A percentile compares a stretch with the other conserved stretches of the same genome.
phyloP scores from a whole-genome alignment of 2,888 invertebrate genomes.

The Lydus trimaculatus region DNA sequence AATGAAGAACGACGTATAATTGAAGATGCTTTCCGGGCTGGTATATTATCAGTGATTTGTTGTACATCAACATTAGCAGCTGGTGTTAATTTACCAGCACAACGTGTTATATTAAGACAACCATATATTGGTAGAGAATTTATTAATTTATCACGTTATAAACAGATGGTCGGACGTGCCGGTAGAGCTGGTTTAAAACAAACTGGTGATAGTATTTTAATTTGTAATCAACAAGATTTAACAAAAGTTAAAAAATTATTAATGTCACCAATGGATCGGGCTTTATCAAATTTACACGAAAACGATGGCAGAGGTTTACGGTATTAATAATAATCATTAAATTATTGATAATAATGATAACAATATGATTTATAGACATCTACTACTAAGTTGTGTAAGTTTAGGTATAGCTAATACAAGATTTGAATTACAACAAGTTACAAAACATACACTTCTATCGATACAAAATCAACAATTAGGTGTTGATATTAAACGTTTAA shows the following conservation, averaged over 20 bases:
- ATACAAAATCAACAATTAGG: conserved; percentile 64
- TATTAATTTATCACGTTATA: conserved; percentile 80
- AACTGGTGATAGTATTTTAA: conserved; percentile 87
- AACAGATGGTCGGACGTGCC: conserved; percentile 96
- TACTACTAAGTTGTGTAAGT: conserved; percentile 75
- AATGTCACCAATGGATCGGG: conserved; percentile 73
- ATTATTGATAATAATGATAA: not conserved
- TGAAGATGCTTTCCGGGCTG: conserved; percentile 85
- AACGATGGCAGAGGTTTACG: conserved; percentile 64
- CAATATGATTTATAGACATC: conserved; percentile 56
- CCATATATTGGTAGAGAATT: conserved; percentile 82
- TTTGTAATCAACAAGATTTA: conserved; percentile 71
- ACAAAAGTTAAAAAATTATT: conserved; percentile 66
- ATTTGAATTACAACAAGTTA: conserved; percentile 63
- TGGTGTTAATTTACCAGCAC: conserved; percentile 95
- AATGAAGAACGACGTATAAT: conserved; percentile 84
- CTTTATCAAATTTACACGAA: conserved; percentile 66
- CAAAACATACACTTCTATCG: conserved; percentile 69
- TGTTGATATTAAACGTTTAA: conserved; percentile 58
- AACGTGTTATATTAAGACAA: conserved; percentile 83
- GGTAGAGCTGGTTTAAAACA: conserved; percentile 88
- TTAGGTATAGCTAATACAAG: conserved; percentile 68
- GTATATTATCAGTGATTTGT: conserved; percentile 86
- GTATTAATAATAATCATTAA: conserved; percentile 33
- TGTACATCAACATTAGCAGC: conserved; percentile 98